Base-by-base conservation (phyloP, 2,888 invertebrate genomes). In the Acleris emargana region DNA sequence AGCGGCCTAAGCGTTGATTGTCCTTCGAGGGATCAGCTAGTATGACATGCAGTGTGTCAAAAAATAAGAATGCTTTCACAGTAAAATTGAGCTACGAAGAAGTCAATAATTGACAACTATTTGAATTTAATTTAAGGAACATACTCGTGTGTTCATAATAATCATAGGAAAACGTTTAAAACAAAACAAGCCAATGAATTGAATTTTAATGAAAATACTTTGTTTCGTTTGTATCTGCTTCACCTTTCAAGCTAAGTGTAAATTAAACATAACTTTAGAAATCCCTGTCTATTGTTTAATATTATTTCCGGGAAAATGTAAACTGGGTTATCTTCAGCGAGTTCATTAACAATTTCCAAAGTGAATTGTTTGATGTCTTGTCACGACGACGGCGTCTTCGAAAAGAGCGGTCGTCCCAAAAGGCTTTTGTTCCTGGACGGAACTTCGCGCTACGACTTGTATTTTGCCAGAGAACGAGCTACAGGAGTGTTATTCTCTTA, bases 341-440 rank as follows among this genome's bases (percentile, higher is more conserved):
- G 57, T 57, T 66, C 66, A 66, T 66, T 66, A 66, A 66, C 66
- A 66, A 66, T 66, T 66, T 66, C 51, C 47, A 61, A 52, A 61
- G 55, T 57, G 60, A 66, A 57, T 57, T 61, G 55, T 66, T 61
- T 66, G 60, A 61, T 66, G 60, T 66, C 55, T 57, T 66, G 60
- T 61, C 60, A 38, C 60, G 32, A 47, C 57, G 51, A 57, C 54
- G 64, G 25, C 60, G 52, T 66, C 60, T 61, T 50, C 42, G 32
- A 54, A 60, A 64, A 57, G 66, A 60, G 66, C 54, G 43, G 55
- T 49, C 59, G n/a, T 32, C 45, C 55, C 51, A 51, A 52, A 66
- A 60, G 51, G 45, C 60, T 51, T 64, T 66, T 55, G 54, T 64
- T 38, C 60, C 22, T 47, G 45, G 25, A 17, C 55, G 43, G 17